Percentiles rank a stretch among this genome's conserved stretches.
These are phyloP conservation scores for Leuciscus idus DNA, from an alignment of 2,113 vertebrate species.

Conservation along the genomic window DNA sequence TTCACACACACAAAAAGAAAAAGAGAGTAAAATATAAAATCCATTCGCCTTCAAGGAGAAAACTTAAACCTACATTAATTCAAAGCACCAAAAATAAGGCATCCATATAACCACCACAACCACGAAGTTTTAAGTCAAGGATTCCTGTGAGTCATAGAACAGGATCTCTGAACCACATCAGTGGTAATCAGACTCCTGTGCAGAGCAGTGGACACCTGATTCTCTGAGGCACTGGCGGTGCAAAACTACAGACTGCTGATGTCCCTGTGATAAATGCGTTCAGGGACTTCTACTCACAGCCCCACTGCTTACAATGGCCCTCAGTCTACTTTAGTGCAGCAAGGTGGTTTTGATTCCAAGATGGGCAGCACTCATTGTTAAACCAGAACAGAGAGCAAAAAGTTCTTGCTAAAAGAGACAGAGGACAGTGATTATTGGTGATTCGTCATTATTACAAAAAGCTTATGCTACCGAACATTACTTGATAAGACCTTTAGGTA, in stretches of 20 bases:
- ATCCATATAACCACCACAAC: background rate
- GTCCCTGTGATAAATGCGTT: slow-evolving; percentile 23
- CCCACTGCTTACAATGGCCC: slow-evolving; percentile 17
- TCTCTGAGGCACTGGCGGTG: slow-evolving; percentile 38
- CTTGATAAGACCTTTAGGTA: background rate
- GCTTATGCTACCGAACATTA: background rate
- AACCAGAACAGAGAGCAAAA: background rate
- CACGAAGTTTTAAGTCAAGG: slow-evolving; percentile 6
- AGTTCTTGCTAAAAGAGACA: background rate
- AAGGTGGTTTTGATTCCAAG: slow-evolving; percentile 11
- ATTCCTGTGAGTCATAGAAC: slow-evolving; percentile 35
- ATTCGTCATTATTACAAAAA: background rate
- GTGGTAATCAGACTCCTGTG: slow-evolving; percentile 37
- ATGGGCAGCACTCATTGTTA: background rate
- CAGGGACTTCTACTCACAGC: background rate
- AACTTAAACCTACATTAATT: background rate
- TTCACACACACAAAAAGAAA: background rate
- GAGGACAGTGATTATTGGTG: background rate
- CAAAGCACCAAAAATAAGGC: background rate
- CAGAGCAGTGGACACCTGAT: slow-evolving; percentile 34
- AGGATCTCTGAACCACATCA: slow-evolving; percentile 49
- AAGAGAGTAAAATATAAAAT: background rate
- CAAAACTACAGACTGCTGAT: slow-evolving; percentile 26
- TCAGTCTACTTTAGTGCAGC: slow-evolving; percentile 2
- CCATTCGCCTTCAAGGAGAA: background rate